Base-by-base conservation (phyloP, 2,113 vertebrate species). In the Gambusia holbrooki region DNA sequence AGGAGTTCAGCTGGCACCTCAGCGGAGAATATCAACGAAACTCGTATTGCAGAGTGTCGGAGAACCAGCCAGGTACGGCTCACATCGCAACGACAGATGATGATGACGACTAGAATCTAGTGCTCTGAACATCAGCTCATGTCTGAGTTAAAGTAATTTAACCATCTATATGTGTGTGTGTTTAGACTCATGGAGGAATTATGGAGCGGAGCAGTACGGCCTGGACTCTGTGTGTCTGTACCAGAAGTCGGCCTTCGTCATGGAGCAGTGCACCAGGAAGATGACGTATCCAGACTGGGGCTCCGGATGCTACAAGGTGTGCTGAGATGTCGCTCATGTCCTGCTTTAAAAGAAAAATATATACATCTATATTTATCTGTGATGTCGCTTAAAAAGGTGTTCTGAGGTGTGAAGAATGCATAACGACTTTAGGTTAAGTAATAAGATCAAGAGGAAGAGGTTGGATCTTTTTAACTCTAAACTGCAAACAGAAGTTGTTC, bases 1-100 rank as follows among this genome's bases (percentile, higher is more conserved):
- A 99, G 91, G 98, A 99, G 88, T 99, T 99, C 93, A 98, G 97
- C 69, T 99, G 97, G 97, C 97, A 98, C 85, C 90, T 97, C 65
- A 97, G 96, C 33, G 98, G 97, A 66, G 96, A 97, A 83, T 98
- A 97, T 88, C 97, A 98, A 61, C 96, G 97, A 64, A 98, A 95
- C 91, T 98, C 98, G 0, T 96, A 97, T 89, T 99, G 98, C 89
- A 94, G 96, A 66, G 93, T 96, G 86, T 40, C 88, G 8, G 95
- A 97, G 91, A 98, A 99, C 90, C 98, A 99, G 64, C 97, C 98
- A 94, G 91, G 91, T 92, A 61, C 62, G 10, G 17, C 19, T 66
- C 14, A 15, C 66, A 14, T 7, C 14, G 3, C 29, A 22, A 25
- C 10, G 51, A 54, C 5, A 25, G 51, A 58, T 19, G 45, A 17